phyloP scores from a whole-genome alignment of 2,797 vertebrate species.

The Ctenopoma kingsleyae region DNA sequence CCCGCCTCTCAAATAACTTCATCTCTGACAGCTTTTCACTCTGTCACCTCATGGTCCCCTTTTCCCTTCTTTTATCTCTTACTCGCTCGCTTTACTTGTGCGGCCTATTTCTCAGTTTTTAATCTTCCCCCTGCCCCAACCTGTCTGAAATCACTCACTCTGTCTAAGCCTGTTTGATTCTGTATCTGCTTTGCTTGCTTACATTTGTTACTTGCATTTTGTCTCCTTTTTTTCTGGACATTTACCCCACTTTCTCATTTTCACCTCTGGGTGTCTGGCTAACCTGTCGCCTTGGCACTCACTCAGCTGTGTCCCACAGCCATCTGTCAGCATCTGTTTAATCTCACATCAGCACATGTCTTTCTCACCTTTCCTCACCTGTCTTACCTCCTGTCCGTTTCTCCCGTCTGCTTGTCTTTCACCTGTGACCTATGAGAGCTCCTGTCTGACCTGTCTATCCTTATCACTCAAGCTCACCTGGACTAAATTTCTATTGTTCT shows the following conservation, averaged over 20 bases:
- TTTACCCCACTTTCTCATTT: conserved; percentile 36
- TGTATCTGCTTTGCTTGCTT: conserved; percentile 14
- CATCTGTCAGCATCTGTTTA: conserved; percentile 80
- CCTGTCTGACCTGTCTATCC: conserved; percentile 34
- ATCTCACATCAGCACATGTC: conserved; percentile 72
- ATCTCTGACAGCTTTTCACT: conserved; percentile 51
- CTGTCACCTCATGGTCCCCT: conserved; percentile 12
- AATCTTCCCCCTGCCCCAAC: conserved; percentile 11
- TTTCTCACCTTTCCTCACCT: conserved; percentile 55
- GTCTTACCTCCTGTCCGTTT: conserved; percentile 50
- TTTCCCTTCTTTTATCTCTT: conserved; percentile 31
- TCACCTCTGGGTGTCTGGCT: conserved; percentile 46
- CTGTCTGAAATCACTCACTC: conserved; percentile 24
- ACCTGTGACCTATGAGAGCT: conserved; percentile 70
- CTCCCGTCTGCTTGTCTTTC: conserved; percentile 68
- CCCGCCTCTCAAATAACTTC: conserved; percentile 55
- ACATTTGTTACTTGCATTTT: conserved; percentile 24
- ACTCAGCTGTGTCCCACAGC: conserved; percentile 55
- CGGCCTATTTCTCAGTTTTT: conserved; percentile 22
- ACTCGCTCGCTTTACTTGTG: conserved; percentile 33
- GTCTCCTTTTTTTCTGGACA: conserved; percentile 21
- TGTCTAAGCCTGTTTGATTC: conserved; percentile 22
- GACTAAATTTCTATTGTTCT: conserved; percentile 66
- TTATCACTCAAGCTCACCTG: conserved; percentile 75
- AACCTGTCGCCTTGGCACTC: conserved; percentile 62